These are phyloP conservation scores for Sebastes wilsoni DNA, from an alignment of 2,797 vertebrate species.

Conservation along the genomic window DNA sequence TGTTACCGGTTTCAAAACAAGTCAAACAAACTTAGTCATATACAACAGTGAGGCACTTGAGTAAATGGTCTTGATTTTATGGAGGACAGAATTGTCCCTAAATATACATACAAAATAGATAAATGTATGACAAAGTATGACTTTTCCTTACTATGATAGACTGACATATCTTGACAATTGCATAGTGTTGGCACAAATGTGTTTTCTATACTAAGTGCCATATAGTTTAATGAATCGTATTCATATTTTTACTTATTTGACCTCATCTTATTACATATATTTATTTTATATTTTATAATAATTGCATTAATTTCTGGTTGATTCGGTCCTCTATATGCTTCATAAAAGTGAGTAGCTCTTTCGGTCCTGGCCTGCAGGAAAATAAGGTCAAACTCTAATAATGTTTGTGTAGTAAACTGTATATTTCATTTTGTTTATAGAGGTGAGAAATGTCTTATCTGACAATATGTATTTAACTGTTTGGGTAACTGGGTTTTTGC, in stretches of 20 bases:
- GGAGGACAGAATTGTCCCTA: not conserved
- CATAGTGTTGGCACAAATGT: not conserved
- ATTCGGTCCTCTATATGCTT: not conserved
- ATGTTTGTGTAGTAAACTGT: conserved; percentile 7
- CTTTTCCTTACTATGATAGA: not conserved
- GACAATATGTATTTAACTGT: conserved; percentile 19
- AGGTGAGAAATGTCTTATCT: conserved; percentile 12
- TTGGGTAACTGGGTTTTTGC: not conserved
- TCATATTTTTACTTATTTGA: conserved; percentile 20
- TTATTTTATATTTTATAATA: not conserved
- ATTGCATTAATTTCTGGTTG: not conserved
- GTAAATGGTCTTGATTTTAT: not conserved
- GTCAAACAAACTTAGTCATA: not conserved
- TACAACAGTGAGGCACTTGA: not conserved
- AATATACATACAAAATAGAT: not conserved
- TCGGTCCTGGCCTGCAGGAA: not conserved
- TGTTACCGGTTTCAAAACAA: not conserved
- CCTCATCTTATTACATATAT: not conserved
- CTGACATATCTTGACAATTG: not conserved
- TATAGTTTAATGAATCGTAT: not conserved
- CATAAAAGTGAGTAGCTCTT: not conserved
- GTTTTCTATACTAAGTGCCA: not conserved
- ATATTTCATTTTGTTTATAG: conserved; percentile 32
- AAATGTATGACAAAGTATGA: not conserved
- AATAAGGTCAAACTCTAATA: conserved; percentile 6